Evolutionary conservation across 2,888 invertebrate genomes (phyloP), one percentile per base, ranked within the genome.

Genomic region (Coenonympha glycerion): DNA sequence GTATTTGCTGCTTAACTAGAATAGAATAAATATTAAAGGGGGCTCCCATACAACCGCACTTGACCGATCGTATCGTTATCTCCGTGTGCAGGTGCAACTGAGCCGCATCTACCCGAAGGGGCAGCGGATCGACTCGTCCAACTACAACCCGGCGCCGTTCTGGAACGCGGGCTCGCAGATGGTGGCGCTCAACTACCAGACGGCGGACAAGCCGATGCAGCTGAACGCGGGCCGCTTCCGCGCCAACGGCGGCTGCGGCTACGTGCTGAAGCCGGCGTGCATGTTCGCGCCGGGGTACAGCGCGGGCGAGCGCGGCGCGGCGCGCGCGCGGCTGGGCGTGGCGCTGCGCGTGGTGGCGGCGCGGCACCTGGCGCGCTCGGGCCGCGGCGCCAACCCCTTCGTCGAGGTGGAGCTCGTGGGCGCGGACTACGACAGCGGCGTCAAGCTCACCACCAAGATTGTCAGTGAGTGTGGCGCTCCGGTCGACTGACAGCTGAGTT

Each of bases 91-190:
- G n/a, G 74, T 91, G 24, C 97, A 98, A 79, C 91, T 99, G 49
- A 97, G 96, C 68, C 90, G 99, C 26, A 95, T 99, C 1, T 99
- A 99, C 77, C 99, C 99, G 0, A 95, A 95, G 70, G 95, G 98
- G 0, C 95, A 96, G 69, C 89, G 99, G 42, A 92, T 99, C 47
- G 98, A 99, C 70, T 99, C 99, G 0, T 97, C 98, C 0, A 99
- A 99, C 85, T 99, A 97, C 76, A 95, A 95, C 84, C 99, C 99
- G 0, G 89, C 96, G 4, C 92, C 94, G 1, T 93, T 98, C 83
- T 99, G 99, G 99, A 97, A 97, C 76, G 91, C 92, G 8, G 99
- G 98, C 1, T 95, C 95, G 39, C 99, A 99, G 80, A 96, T 99
- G 97, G 95, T 96, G 0, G 98, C 99, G 0, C 85, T 99, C 3